Percentiles rank a stretch among this genome's conserved stretches.
Evolutionary conservation across 2,113 vertebrate species (phyloP).

Genomic region (Centrocercus urophasianus): DNA sequence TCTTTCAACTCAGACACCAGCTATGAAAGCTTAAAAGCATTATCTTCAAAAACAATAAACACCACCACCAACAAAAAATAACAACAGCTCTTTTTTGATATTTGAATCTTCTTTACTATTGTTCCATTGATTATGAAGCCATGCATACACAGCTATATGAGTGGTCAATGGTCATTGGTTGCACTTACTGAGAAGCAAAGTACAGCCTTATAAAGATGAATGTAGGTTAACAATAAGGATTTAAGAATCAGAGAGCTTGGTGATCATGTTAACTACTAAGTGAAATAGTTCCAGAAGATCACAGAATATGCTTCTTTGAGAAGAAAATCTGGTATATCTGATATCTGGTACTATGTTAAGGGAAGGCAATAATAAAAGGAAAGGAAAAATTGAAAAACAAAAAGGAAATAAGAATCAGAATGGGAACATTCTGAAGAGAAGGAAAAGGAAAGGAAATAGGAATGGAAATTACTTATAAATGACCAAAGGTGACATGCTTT

Average conservation of each 20-base stretch:
- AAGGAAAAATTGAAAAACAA: not conserved
- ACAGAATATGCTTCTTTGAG: not conserved
- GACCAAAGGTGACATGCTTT: not conserved
- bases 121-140: not conserved
- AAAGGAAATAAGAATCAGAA: not conserved
- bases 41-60: not conserved
- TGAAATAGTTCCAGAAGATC: not conserved
- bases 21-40: not conserved
- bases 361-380: not conserved
- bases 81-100: not conserved
- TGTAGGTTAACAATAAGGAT: not conserved
- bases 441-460: not conserved
- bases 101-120: not conserved
- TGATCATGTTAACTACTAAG: not conserved
- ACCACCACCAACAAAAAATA: no score
- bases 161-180: not conserved
- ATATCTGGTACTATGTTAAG: not conserved
- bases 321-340: not conserved
- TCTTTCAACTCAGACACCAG: not conserved
- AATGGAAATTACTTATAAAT: not conserved
- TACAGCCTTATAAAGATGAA: not conserved
- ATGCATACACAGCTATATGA: not conserved
- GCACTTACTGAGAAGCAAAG: not conserved
- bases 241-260: not conserved
- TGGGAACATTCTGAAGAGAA: not conserved